These are phyloP conservation scores for Ibidorhyncha struthersii DNA, from an alignment of 2,113 vertebrate genomes.

Conservation along the genomic window DNA sequence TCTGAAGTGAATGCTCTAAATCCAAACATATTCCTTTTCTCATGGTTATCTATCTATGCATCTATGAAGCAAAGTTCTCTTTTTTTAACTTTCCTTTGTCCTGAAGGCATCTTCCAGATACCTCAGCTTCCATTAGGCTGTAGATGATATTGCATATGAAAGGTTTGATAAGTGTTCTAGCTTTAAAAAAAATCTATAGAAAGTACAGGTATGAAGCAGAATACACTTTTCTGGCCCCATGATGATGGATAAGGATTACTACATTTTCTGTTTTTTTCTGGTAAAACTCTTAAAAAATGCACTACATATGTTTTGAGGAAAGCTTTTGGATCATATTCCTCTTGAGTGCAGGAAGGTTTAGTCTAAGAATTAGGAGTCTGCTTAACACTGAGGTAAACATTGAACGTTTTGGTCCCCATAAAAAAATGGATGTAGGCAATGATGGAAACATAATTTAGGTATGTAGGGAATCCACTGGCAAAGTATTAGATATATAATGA, in stretches of 20 bases:
- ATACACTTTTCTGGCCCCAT: background rate
- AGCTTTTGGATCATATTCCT: background rate
- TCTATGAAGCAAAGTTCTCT: background rate
- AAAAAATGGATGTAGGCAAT: background rate
- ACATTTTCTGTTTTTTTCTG: background rate
- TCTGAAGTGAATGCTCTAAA: background rate
- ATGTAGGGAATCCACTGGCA: background rate
- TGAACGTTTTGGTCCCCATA: background rate
- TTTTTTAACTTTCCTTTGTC: background rate
- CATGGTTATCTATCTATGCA: background rate
- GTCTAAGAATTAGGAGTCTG: background rate
- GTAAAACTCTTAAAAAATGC: background rate
- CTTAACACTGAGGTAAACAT: background rate
- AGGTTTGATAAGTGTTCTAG: background rate
- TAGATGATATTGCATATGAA: background rate
- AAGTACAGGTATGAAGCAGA: background rate
- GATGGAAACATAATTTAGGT: background rate
- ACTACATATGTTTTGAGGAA: background rate
- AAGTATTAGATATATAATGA: background rate
- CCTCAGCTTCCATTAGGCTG: background rate
- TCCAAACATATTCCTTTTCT: background rate
- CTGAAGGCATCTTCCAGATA: background rate
- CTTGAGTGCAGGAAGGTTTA: background rate
- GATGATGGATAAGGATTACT: background rate
- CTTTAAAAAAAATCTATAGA: background rate